Conservation (phyloP, 2,888 invertebrate genomes). For the Caenorhabditis drosophilae region DNA sequence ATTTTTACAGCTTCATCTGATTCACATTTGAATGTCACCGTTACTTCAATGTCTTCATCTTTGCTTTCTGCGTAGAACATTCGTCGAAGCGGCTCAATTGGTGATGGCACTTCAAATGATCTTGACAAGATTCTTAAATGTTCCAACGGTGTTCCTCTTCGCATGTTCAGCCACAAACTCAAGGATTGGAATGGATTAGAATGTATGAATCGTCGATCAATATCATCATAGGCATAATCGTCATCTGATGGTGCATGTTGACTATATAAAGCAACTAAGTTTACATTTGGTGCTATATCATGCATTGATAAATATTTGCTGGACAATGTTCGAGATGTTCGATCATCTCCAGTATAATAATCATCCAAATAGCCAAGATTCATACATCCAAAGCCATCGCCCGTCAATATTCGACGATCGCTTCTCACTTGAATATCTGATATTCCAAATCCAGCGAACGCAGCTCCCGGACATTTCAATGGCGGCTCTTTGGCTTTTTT, state of each 20-base stretch:
- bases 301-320: background rate
- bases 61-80: constrained; percentile 33
- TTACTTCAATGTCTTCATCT: constrained; percentile 43
- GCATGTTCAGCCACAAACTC: constrained; percentile 6
- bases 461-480: constrained; percentile 30
- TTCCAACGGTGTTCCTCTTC: constrained; percentile 2
- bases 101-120: constrained; percentile 26
- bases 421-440: constrained; percentile 36
- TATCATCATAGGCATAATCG: constrained; percentile 13
- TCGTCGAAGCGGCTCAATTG: constrained; percentile 34
- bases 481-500: constrained; percentile 41
- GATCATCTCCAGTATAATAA: constrained; percentile 31
- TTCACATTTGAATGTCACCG: constrained; percentile 14
- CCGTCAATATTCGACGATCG: constrained; percentile 29
- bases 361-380: constrained; percentile 45
- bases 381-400: constrained; percentile 47
- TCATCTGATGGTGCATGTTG: background rate
- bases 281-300: constrained; percentile 4
- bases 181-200: constrained; percentile 8
- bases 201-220: constrained; percentile 1
- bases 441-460: constrained; percentile 39
- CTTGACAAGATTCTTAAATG: constrained; percentile 13
- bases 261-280: constrained; percentile 1
- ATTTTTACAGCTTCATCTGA: constrained; percentile 1
- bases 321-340: background rate